Evolutionary conservation across 2,797 vertebrate genomes (phyloP).

Genomic region (Epinephelus awoara): DNA sequence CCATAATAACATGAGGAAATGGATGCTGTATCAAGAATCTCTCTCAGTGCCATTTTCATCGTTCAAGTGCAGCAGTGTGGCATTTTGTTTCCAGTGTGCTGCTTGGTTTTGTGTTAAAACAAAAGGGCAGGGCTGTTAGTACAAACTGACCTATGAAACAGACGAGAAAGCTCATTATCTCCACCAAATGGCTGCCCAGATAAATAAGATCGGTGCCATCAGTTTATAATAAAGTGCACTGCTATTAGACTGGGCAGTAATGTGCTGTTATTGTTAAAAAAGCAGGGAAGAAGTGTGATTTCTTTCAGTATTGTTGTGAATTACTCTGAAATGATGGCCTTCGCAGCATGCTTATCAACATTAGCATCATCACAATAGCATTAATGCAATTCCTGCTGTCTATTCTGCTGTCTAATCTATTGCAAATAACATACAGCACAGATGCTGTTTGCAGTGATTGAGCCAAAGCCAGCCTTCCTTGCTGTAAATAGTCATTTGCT

Average conservation of each 20-base stretch:
- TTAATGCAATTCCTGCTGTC: not conserved
- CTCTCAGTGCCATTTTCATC: slow-evolving; percentile 53
- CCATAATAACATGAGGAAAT: slow-evolving; percentile 59
- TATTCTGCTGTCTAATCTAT: slow-evolving; percentile 2
- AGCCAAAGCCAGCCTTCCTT: slow-evolving; percentile 30
- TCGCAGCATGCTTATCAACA: not conserved
- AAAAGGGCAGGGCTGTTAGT: slow-evolving; percentile 55
- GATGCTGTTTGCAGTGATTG: slow-evolving; percentile 43
- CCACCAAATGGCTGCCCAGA: slow-evolving; percentile 39
- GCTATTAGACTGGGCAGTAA: not conserved
- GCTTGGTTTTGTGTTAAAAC: slow-evolving; percentile 41
- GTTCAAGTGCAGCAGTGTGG: slow-evolving; percentile 29
- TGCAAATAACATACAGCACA: slow-evolving; percentile 21
- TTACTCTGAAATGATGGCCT: not conserved
- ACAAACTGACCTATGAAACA: slow-evolving; percentile 50
- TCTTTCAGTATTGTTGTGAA: not conserved
- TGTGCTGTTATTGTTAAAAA: not conserved
- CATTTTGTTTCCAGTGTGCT: slow-evolving; percentile 54
- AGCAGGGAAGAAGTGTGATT: not conserved
- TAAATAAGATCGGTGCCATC: not conserved
- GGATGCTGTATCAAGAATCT: slow-evolving; percentile 55
- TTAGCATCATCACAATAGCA: not conserved
- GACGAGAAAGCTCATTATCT: slow-evolving; percentile 45
- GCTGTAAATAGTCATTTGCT: slow-evolving; percentile 52
- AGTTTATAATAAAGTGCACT: slow-evolving; percentile 5